These are phyloP conservation scores for Cactoblastis cactorum DNA, from an alignment of 2,888 invertebrate genomes.

Conservation along the genomic window DNA sequence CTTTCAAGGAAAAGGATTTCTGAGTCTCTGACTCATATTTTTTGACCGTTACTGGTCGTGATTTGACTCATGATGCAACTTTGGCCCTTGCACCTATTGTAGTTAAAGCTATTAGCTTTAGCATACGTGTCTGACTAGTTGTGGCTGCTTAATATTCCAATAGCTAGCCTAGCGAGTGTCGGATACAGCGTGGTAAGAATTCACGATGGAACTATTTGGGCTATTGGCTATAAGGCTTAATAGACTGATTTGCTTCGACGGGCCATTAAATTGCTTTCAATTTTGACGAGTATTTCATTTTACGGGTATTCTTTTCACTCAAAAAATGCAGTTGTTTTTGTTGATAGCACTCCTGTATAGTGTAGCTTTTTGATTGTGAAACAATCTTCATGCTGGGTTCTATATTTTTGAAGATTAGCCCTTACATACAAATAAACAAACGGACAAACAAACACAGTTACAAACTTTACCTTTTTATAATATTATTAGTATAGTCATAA, in stretches of 20 bases:
- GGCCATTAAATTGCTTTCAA: not conserved
- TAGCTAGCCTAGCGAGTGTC: not conserved
- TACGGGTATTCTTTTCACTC: no score
- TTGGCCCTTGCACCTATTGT: not conserved
- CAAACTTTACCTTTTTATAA: no score
- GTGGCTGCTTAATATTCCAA: conserved; percentile 11
- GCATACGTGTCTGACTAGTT: conserved; percentile 6
- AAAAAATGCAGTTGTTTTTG: no score
- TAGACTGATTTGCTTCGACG: not conserved
- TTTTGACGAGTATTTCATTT: not conserved
- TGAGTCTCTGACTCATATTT: not conserved
- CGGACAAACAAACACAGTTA: no score
- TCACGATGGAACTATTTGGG: not conserved
- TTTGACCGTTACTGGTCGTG: not conserved
- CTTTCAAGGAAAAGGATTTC: not conserved
- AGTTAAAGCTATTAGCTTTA: no score
- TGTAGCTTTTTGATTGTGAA: no score
- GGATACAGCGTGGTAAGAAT: not conserved
- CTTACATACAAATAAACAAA: no score
- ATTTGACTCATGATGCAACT: conserved; percentile 3
- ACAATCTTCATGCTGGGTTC: no score
- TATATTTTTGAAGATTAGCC: no score
- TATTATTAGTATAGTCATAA: no score
- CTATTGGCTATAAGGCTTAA: not conserved
- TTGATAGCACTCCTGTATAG: no score